Evolutionary conservation across 2,797 vertebrate genomes (phyloP), one percentile per base, ranked within the genome.

Genomic region (Ambastaia sidthimunki): DNA sequence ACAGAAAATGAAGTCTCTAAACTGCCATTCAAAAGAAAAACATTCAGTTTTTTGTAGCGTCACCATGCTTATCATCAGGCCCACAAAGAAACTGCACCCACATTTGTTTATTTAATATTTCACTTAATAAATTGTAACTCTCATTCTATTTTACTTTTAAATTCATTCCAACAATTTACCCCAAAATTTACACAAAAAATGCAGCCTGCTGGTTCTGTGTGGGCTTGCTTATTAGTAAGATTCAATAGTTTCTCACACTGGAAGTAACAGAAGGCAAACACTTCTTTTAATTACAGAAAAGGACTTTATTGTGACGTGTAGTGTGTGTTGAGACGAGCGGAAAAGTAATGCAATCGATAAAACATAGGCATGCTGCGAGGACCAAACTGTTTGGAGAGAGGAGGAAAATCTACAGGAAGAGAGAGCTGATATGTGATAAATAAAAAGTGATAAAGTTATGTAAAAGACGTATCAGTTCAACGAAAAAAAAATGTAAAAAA

Each of bases 21-120:
- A 78, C 86, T 87, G 86, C 83, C 90, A 86, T 75, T 77, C 79
- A 88, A 72, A 82, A 80, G 74, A 86, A 87, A 80, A 73, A 34
- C 41, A 87, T 11, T 73, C 28, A 63, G 57, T 19, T 15, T n/a
- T 50, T 31, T 44, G 80, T 54, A 62, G 71, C 71, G 84, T 86
- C 88, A 84, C 83, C 23, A 73, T 74, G 60, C 52, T 25, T 57
- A 12, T 60, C 4, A 15, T 3, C 23, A 15, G 12, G 57, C 12
- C 57, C 57, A 60, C 13, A 25, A 25, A 25, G 12, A 25, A 60
- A 25, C 23, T 15, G 57, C 57, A 60, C 12, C 15, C 12, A 13
- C 57, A 15, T 60, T 41, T 37, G 34, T 37, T 23, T 60, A 60
- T 28, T 23, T 13, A 11, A 57, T 57, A 21, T 57, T 57, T 23